phyloP scores from a whole-genome alignment of 2,888 invertebrate genomes.

The Epicampocera succincta region DNA sequence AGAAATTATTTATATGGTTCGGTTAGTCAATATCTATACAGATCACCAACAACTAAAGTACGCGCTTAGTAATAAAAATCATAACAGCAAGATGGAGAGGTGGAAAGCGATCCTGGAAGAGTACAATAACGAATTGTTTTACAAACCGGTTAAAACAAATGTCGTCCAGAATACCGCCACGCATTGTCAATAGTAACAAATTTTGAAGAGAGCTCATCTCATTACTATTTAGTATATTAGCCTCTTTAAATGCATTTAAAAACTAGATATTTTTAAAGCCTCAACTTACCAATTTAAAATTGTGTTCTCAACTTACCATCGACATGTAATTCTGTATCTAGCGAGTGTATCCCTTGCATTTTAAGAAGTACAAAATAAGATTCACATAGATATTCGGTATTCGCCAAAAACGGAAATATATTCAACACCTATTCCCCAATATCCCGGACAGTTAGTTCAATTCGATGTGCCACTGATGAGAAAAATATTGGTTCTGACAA shows the following conservation, averaged over 20 bases:
- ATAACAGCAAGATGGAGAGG: conserved; percentile 9
- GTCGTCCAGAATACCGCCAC: conserved; percentile 27
- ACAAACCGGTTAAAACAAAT: conserved; percentile 18
- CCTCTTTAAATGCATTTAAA: conserved; percentile 17
- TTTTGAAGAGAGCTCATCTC: not conserved
- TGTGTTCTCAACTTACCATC: not conserved
- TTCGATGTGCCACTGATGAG: too few relatives aligned
- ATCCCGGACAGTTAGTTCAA: too few relatives aligned
- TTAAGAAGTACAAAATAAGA: not conserved
- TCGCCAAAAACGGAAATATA: not conserved
- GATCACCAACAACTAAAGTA: too few relatives aligned
- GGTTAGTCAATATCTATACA: too few relatives aligned
- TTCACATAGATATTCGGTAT: conserved; percentile 15
- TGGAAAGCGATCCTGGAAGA: conserved; percentile 47
- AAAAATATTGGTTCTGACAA: not conserved
- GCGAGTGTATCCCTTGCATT: not conserved
- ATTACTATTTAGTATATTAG: not conserved
- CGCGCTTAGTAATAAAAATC: too few relatives aligned
- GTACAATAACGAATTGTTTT: not conserved
- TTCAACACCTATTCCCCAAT: not conserved
- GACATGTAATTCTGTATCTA: conserved; percentile 3
- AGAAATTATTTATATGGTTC: conserved; percentile 36
- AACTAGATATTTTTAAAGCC: conserved; percentile 37
- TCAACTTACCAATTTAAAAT: too few relatives aligned
- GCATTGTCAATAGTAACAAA: conserved; percentile 10